A percentile compares a stretch with the other conserved stretches of the same genome.
Evolutionary conservation across 2,797 vertebrate species (phyloP).

Genomic region (Crossoptilon crossoptilon): DNA sequence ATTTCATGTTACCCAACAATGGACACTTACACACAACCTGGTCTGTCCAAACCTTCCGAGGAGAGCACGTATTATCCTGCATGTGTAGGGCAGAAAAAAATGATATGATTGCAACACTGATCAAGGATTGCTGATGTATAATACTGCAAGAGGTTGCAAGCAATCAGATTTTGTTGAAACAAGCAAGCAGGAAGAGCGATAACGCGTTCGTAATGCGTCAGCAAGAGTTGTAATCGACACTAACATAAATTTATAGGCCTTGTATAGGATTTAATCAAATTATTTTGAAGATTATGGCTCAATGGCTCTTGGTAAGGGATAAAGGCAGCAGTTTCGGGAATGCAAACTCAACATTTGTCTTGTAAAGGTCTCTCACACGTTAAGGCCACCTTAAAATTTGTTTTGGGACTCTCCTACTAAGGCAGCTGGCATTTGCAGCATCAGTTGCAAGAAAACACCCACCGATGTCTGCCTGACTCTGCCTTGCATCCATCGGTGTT

Average conservation of each 20-base stretch:
- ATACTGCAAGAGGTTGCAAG: neutral
- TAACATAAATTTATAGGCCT: constrained; percentile 14
- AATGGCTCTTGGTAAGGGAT: neutral
- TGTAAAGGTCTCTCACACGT: accelerated
- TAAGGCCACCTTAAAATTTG: neutral
- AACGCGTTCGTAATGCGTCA: neutral
- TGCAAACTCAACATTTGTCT: neutral
- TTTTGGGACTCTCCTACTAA: neutral
- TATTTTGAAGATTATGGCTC: neutral
- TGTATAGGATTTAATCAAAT: constrained; percentile 6
- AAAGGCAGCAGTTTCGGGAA: neutral
- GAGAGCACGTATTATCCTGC: neutral
- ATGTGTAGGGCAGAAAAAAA: neutral
- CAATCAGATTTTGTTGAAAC: neutral
- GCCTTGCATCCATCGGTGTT: accelerated
- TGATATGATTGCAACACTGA: neutral
- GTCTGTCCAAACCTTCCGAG: neutral
- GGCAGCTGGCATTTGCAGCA: accelerated
- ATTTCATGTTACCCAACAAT: neutral
- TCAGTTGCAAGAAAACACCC: neutral
- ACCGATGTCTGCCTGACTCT: neutral
- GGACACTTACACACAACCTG: neutral
- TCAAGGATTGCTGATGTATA: neutral
- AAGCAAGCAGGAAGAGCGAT: neutral
- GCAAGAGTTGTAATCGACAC: neutral